Conservation (phyloP, 1,140 invertebrate species). For the Daktulosphaira vitifoliae region DNA sequence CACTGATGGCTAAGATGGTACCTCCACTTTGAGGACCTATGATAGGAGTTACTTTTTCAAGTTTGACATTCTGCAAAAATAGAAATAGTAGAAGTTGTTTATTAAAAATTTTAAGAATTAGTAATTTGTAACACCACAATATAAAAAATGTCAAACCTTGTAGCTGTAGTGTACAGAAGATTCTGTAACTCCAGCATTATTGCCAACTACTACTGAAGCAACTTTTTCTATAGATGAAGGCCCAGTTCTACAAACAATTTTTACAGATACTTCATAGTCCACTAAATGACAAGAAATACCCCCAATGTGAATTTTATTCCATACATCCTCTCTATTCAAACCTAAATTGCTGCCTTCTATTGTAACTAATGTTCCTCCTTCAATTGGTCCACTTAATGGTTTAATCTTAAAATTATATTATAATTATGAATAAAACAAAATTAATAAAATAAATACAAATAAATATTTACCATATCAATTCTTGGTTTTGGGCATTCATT, state of each 20-base stretch:
- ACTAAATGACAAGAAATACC: conserved; percentile 78
- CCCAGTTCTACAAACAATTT: conserved; percentile 79
- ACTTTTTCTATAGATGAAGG: conserved; percentile 60
- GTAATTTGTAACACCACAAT: not conserved
- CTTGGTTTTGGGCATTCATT: conserved; percentile 82
- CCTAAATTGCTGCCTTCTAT: conserved; percentile 95
- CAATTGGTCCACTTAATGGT: conserved; percentile 85
- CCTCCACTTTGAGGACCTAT: conserved; percentile 90
- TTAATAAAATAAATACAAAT: not conserved
- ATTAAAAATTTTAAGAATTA: conserved; percentile 32
- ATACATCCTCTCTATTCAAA: conserved; percentile 77
- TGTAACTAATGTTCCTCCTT: conserved; percentile 90
- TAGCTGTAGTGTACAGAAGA: conserved; percentile 84
- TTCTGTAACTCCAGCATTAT: conserved; percentile 78
- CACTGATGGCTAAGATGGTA: conserved; percentile 81
- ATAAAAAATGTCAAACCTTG: conserved; percentile 48
- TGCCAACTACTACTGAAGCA: conserved; percentile 77
- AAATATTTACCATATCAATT: conserved; percentile 69
- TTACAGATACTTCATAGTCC: conserved; percentile 83
- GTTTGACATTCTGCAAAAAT: conserved; percentile 64
- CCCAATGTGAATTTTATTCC: conserved; percentile 83
- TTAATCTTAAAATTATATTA: conserved; percentile 59
- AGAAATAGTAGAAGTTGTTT: too few relatives aligned
- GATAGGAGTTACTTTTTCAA: conserved; percentile 71
- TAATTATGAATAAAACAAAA: not conserved